These are phyloP conservation scores for Neoscelio sp. DNA, from an alignment of 2,888 invertebrate species.

Conservation along the genomic window DNA sequence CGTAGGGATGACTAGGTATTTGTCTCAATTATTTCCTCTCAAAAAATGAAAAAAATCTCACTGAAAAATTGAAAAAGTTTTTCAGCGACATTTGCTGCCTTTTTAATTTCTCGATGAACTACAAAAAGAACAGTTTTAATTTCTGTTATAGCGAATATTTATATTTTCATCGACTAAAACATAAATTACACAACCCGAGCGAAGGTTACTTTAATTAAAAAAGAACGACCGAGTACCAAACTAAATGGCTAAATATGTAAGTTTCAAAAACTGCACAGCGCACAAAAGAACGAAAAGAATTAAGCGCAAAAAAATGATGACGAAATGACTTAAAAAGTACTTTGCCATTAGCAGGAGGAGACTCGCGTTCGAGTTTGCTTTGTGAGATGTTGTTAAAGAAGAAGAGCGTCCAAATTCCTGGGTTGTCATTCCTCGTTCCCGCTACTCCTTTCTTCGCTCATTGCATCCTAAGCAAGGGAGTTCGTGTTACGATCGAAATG, in stretches of 20 bases:
- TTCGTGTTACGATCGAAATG: conserved; percentile 79
- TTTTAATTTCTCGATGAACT: no score
- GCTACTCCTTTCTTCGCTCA: conserved; percentile 63
- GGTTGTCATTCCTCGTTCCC: conserved; percentile 69
- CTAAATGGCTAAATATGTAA: conserved; percentile 4
- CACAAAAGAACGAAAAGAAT: background rate
- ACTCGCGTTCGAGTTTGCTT: conserved; percentile 61
- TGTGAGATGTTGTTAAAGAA: conserved; percentile 65
- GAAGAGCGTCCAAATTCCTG: conserved; percentile 74
- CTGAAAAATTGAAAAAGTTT: no score
- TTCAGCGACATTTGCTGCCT: no score
- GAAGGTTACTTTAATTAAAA: no score
- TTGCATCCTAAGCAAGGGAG: conserved; percentile 70
- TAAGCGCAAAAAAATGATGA: conserved; percentile 33
- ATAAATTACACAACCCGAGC: no score
- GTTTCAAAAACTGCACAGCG: conserved; percentile 13
- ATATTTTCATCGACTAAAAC: no score
- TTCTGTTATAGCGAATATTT: no score
- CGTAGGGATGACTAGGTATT: no score
- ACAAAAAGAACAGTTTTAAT: no score
- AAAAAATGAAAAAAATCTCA: no score
- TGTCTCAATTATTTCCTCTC: no score
- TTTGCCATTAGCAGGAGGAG: conserved; percentile 39
- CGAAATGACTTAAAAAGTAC: conserved; percentile 43
- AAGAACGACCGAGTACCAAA: no score